Base-by-base conservation (phyloP, 2,888 invertebrate genomes). In the Caenorhabditis parvicauda region DNA sequence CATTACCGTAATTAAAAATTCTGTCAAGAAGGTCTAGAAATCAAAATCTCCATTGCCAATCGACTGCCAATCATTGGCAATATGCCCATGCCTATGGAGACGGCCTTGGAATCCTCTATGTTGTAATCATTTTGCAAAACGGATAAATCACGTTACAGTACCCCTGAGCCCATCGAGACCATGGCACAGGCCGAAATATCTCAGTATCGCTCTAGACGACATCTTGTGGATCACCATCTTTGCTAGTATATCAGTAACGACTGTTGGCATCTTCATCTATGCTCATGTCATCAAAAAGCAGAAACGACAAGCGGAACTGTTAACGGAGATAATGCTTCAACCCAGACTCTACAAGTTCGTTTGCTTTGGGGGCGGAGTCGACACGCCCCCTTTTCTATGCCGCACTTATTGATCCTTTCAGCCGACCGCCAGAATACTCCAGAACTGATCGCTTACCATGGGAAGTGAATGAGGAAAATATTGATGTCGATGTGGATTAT, bases 401-500 rank as follows among this genome's bases (percentile, higher is more conserved):
- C n/a, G n/a, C n/a, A n/a, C n/a, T n/a, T n/a, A n/a, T n/a, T n/a
- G 7, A 17, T 37, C 14, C 37, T 59, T 61, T 44, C 46, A 70
- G 70, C 49, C 60, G 62, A 14, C 60, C 60, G 1, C 57, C 57
- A 29, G 72, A 67, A 37, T 58, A 56, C 21, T 35, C 60, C 9
- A 56, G 61, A 59, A 59, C 59, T 21, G 63, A 61, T 6, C 45
- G 64, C 9, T 49, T 74, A 14, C 71, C 74, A n/a, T 74, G 74
- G 74, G 74, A 74, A 45, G 67, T 72, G 21, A 67, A 72, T 38
- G 57, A 66, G 0, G 72, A 74, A 14, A 64, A 63, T 12, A 67
- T 74, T 14, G 67, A 72, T 43, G 59, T 74, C 28, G 70, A 74
- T 46, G 63, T 50, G 2, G 68, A 74, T 22, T 72, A 70, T 21